A percentile compares a stretch with the other conserved stretches of the same genome.
Evolutionary conservation across 23 tunicate genomes (phyloP).

Genomic region (Clavelina lepadiformis): DNA sequence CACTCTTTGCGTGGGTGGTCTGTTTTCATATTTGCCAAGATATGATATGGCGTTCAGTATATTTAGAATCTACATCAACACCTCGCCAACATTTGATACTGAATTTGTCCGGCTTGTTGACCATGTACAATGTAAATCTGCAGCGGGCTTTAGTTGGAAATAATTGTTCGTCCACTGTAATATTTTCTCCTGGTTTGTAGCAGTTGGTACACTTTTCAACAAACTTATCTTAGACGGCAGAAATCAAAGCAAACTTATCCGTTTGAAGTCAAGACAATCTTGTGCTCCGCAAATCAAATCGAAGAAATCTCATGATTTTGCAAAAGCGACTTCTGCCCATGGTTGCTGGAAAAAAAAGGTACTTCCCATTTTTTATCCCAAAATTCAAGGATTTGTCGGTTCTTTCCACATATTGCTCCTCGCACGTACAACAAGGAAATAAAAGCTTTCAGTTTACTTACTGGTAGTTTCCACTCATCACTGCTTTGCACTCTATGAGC

Average conservation of each 20-base stretch:
- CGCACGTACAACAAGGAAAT: constrained; percentile 16
- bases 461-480: constrained; percentile 9
- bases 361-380: constrained; percentile 13
- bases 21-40: constrained; percentile 13
- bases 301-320: constrained; percentile 9
- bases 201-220: background rate
- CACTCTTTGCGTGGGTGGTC: constrained; percentile 3
- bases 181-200: constrained; percentile 11
- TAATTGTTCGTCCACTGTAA: too few relatives aligned
- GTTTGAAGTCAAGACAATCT: constrained; percentile 7
- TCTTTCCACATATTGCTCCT: constrained; percentile 13
- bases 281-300: constrained; percentile 13
- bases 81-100: constrained; percentile 6
- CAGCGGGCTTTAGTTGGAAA: too few relatives aligned
- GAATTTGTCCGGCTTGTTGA: too few relatives aligned
- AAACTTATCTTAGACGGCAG: constrained; percentile 11
- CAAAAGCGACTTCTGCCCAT: background rate
- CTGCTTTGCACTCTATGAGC: constrained; percentile 9
- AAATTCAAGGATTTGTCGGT: constrained; percentile 12
- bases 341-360: constrained; percentile 5
- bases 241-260: constrained; percentile 12
- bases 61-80: constrained; percentile 5
- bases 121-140: too few relatives aligned
- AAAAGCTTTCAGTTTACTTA: constrained; percentile 15
- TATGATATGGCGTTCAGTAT: too few relatives aligned